Percentiles rank a stretch among this genome's conserved stretches.
Conservation (phyloP, 2,888 invertebrate species). For the Chouioia cunea region DNA sequence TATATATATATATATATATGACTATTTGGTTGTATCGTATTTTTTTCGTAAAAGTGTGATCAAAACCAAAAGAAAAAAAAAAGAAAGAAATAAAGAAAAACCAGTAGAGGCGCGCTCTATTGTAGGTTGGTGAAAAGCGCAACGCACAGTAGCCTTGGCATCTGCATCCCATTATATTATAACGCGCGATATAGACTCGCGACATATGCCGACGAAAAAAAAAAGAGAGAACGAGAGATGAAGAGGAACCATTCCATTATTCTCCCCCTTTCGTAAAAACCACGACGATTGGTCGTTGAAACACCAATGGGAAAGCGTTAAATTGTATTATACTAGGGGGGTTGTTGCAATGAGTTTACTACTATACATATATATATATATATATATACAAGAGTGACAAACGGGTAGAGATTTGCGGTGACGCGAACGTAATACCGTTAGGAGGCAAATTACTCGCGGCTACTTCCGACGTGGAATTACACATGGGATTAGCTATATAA, state of each 20-base stretch:
- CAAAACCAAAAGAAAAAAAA: neutral
- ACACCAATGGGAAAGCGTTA: slow-evolving; percentile 18
- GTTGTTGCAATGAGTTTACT: too few relatives aligned
- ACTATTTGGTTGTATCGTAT: too few relatives aligned
- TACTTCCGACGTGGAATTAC: slow-evolving; percentile 38
- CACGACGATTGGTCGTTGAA: slow-evolving; percentile 1
- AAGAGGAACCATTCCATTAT: neutral
- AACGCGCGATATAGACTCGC: slow-evolving; percentile 7
- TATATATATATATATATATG: too few relatives aligned
- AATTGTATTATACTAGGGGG: neutral
- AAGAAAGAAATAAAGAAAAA: too few relatives aligned
- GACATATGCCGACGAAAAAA: slow-evolving; percentile 16
- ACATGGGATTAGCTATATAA: slow-evolving; percentile 3
- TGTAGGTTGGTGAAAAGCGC: too few relatives aligned
- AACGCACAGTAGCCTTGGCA: neutral
- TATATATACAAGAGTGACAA: neutral
- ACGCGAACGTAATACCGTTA: slow-evolving; percentile 56
- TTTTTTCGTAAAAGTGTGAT: too few relatives aligned
- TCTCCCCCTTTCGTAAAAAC: neutral
- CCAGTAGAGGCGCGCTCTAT: too few relatives aligned
- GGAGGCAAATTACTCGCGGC: slow-evolving; percentile 45
- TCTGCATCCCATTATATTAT: slow-evolving; percentile 11
- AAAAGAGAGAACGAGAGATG: neutral
- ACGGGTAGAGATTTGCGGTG: slow-evolving; percentile 32
- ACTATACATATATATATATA: too few relatives aligned